Evolutionary conservation across 2,797 vertebrate genomes (phyloP), one percentile per base, ranked within the genome.

Genomic region (Hylomyscus alleni): DNA sequence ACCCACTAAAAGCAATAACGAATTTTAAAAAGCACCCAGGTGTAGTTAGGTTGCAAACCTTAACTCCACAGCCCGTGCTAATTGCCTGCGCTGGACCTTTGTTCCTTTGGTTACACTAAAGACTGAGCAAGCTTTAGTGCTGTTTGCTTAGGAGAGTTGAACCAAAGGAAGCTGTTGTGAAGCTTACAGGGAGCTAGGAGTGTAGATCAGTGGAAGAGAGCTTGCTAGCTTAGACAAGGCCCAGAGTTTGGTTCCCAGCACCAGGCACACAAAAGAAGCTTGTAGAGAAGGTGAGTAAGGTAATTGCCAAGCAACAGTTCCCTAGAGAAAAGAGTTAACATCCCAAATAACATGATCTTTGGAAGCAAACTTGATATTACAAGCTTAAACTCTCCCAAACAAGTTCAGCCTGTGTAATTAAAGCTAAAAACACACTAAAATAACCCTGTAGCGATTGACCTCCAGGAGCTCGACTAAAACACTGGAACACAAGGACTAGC

Each of bases 321-420:
- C 37, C 94, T 60, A 69, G 84, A 75, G 77, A 78, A 83, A 82
- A 76, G 58, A 29, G 76, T 73, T 78, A 54, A 95, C 44, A 82
- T 62, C 29, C 56, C 54, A 86, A 78, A 92, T 77, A 91, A 89
- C 11, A 88, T 83, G 69, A 84, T 94, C 54, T 83, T 95, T 73
- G 95, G 80, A 89, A 83, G 89, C 90, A 89, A 90, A 87, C 93
- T 91, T 40, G 44, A 15, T 89, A 93, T 93, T 94, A 96, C 19
- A 88, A 96, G 88, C 90, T 94, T 96, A 95, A 91, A 84, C 65
- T 93, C 94, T 96, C 94, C 88, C 91, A 77, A 96, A 90, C 93
- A 95, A 96, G 97, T 77, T 90, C 95, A 91, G n/a, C 56, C 92
- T 34, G 26, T 93, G 75, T 97, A 94, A 97, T 98, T 97, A 97